Evolutionary conservation across 2,113 vertebrate genomes (phyloP).

Genomic region (Fulica atra): DNA sequence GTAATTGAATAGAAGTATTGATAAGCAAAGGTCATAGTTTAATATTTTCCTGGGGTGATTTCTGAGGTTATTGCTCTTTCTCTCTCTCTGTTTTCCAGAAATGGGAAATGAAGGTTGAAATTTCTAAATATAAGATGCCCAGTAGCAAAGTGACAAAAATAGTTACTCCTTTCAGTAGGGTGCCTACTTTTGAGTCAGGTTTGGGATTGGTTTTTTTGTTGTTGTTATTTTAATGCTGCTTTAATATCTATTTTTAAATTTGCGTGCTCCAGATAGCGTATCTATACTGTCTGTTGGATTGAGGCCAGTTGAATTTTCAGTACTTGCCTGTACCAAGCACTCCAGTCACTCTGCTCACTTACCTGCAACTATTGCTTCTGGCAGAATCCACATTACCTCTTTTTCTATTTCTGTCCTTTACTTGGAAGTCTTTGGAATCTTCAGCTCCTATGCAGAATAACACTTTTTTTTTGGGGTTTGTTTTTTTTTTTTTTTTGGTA

Average conservation of each 20-base stretch:
- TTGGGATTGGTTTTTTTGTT: not conserved
- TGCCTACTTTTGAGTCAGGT: not conserved
- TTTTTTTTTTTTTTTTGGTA: not conserved
- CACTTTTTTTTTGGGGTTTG: not conserved
- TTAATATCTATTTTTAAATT: not conserved
- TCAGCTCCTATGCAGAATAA: not conserved
- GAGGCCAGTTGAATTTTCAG: not conserved
- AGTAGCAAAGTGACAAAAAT: not conserved
- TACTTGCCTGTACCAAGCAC: not conserved
- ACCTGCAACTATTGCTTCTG: not conserved
- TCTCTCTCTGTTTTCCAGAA: not conserved
- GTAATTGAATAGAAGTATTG: not conserved
- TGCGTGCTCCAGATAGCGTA: not conserved
- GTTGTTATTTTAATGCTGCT: not conserved
- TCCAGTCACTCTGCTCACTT: not conserved
- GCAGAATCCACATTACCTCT: not conserved
- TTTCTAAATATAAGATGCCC: not conserved
- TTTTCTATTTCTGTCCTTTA: not conserved
- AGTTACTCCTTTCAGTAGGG: not conserved
- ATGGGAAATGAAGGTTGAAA: not conserved
- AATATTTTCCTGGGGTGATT: not conserved
- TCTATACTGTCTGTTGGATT: not conserved
- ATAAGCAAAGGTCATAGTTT: not conserved
- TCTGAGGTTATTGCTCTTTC: not conserved
- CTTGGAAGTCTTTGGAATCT: not conserved